Conservation (phyloP, 2,797 vertebrate genomes). For the Coregonus sp. region DNA sequence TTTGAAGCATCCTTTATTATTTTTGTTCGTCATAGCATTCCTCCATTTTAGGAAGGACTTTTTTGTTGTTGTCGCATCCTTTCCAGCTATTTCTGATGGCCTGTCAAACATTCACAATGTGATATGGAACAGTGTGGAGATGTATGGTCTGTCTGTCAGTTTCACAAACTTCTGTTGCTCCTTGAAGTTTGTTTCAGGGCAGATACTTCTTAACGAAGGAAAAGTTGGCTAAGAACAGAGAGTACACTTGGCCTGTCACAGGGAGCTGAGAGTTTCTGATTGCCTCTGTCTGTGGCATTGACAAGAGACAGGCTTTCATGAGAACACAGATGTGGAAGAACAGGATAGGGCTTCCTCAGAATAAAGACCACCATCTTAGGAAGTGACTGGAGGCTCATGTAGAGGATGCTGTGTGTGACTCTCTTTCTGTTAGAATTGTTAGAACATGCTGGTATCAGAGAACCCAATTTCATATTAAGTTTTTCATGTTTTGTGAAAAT, state of each 20-base stretch:
- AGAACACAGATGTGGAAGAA: constrained; percentile 15
- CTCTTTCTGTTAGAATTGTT: too few species aligned
- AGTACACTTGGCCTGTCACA: constrained; percentile 3
- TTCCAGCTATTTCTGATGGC: constrained; percentile 3
- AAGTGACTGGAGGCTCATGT: too few species aligned
- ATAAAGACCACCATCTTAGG: not conserved
- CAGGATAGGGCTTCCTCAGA: not conserved
- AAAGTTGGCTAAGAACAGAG: constrained; percentile 7
- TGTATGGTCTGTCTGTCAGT: constrained; percentile 7
- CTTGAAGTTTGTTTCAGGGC: constrained; percentile 13
- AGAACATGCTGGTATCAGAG: too few species aligned
- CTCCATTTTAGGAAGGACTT: too few species aligned
- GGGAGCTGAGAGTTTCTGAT: constrained; percentile 1
- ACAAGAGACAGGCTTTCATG: constrained; percentile 15
- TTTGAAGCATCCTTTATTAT: too few species aligned
- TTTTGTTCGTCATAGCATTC: too few species aligned
- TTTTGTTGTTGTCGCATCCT: not conserved
- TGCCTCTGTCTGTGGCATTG: constrained; percentile 12
- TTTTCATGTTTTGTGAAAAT: too few species aligned
- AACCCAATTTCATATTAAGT: too few species aligned
- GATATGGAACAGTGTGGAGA: not conserved
- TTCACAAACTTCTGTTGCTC: not conserved
- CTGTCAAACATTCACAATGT: constrained; percentile 1
- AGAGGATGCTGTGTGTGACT: too few species aligned
- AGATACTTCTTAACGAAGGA: not conserved